Conservation (phyloP, 30 jellyfish, hydroid and myxozoan species). For the Turritopsis rubra region DNA sequence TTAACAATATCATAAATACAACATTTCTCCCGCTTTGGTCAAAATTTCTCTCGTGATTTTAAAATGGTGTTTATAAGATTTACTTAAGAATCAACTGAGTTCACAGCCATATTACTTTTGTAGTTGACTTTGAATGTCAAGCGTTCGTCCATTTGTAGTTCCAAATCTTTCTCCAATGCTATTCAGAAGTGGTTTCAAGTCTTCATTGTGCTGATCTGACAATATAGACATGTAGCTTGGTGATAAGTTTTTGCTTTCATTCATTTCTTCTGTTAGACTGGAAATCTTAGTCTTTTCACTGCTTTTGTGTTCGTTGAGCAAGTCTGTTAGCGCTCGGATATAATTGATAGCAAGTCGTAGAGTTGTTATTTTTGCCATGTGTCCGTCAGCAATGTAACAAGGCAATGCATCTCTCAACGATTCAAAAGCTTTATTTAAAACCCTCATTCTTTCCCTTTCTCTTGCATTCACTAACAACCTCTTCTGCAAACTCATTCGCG, state of each 20-base stretch:
- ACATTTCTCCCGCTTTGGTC: neutral
- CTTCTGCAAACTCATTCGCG: slow-evolving; percentile 89
- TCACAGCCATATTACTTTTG: neutral
- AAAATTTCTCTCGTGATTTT: no score
- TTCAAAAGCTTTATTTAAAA: slow-evolving; percentile 87
- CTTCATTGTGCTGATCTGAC: neutral
- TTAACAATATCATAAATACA: neutral
- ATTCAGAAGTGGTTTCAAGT: neutral
- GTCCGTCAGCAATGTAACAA: slow-evolving; percentile 97
- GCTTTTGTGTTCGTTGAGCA: slow-evolving; percentile 56
- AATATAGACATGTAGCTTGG: neutral
- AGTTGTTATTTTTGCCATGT: slow-evolving; percentile 95
- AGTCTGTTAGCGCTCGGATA: slow-evolving; percentile 84
- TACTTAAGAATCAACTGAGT: neutral
- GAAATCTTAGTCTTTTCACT: neutral
- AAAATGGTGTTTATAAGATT: no score
- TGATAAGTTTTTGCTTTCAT: neutral
- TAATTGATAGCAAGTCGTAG: slow-evolving; percentile 85
- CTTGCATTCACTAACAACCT: slow-evolving; percentile 90
- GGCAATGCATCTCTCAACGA: slow-evolving; percentile 95
- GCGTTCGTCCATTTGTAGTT: neutral
- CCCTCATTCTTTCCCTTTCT: slow-evolving; percentile 96
- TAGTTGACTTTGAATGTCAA: neutral
- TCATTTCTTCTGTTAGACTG: neutral
- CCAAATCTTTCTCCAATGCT: neutral